Percentiles rank a stretch among this genome's conserved stretches.
phyloP scores from a whole-genome alignment of 2,888 invertebrate species.

The Conomelus anceps region DNA sequence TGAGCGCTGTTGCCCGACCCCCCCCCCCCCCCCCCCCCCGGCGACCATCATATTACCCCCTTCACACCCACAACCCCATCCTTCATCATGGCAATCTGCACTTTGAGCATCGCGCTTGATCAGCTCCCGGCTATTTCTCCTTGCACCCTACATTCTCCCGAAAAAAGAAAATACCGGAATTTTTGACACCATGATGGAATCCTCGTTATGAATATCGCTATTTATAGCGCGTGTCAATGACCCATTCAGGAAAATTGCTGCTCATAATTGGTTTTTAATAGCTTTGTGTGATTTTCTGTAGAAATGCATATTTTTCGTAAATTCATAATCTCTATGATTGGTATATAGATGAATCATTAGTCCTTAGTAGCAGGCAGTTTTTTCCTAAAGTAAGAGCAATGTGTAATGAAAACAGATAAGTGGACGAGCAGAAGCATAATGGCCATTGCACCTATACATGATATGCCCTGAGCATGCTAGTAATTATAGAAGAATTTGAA shows the following conservation, averaged over 20 bases:
- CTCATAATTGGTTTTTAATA: background rate
- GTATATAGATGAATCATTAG: no score
- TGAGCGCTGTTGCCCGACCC: background rate
- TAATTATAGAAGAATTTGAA: no score
- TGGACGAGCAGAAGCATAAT: no score
- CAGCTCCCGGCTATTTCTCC: background rate
- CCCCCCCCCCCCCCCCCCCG: background rate
- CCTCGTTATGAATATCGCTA: background rate
- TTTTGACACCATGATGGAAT: background rate
- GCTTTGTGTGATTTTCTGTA: background rate
- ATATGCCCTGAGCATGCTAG: no score
- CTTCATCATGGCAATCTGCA: background rate
- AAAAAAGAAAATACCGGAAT: background rate
- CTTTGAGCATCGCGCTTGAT: background rate
- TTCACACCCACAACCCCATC: background rate
- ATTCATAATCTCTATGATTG: no score
- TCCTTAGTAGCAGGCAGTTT: no score
- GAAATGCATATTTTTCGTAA: background rate
- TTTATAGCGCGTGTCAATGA: background rate
- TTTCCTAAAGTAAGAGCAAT: no score
- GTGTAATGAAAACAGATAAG: no score
- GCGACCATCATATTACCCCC: no score
- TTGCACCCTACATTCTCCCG: background rate
- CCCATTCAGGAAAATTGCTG: background rate
- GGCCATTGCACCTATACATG: no score